A percentile compares a stretch with the other conserved stretches of the same genome.
phyloP scores from a whole-genome alignment of 2,113 vertebrate species.

The Malurus elegans region DNA sequence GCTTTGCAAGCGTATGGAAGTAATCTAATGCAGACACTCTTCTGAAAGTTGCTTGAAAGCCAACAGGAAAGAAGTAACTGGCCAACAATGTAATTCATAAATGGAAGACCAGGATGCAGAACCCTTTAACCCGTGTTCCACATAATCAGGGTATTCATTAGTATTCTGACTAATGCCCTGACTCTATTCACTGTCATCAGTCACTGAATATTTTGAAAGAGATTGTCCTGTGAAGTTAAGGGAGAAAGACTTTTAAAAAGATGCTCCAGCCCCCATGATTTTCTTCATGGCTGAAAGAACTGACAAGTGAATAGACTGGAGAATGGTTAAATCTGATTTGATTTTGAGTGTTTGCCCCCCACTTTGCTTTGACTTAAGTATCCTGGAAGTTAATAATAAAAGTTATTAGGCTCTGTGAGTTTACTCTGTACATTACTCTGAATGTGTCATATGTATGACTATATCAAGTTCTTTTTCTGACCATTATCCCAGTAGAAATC shows the following conservation, averaged over 20 bases:
- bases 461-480: not conserved
- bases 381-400: not conserved
- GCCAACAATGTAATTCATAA: not conserved
- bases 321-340: not conserved
- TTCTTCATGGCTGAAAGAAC: not conserved
- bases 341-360: not conserved
- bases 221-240: not conserved
- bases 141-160: not conserved
- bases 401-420: fast-evolving
- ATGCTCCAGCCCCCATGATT: not conserved
- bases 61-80: not conserved
- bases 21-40: not conserved
- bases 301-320: not conserved
- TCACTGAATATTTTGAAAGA: not conserved
- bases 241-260: not conserved
- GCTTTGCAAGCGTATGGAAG: not conserved
- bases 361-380: not conserved
- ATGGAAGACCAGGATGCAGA: not conserved
- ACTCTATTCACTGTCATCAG: not conserved
- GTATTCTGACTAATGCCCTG: not conserved
- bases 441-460: not conserved
- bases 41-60: not conserved
- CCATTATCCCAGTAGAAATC: not conserved
- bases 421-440: not conserved
- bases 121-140: not conserved